Percentiles rank a stretch among this genome's conserved stretches.
phyloP scores from a whole-genome alignment of 2,888 invertebrate species.

The Barypeithes pellucidus region DNA sequence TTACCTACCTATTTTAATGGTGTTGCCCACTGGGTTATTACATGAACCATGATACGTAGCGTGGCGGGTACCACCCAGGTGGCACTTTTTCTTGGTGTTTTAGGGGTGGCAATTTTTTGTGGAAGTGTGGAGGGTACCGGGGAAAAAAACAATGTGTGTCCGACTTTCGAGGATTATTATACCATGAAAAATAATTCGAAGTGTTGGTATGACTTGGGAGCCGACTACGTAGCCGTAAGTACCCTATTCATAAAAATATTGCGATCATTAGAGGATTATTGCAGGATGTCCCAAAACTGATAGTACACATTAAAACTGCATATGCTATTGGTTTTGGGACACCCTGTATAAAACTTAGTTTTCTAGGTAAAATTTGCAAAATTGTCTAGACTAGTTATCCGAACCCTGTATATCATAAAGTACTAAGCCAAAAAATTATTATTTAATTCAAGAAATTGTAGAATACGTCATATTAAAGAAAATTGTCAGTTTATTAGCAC shows the following conservation, averaged over 20 bases:
- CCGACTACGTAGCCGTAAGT: slow-evolving; percentile 65
- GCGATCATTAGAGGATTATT: too few species aligned
- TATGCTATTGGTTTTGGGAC: too few species aligned
- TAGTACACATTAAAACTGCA: too few species aligned
- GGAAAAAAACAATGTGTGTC: slow-evolving; percentile 66
- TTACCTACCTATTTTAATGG: slow-evolving; percentile 49
- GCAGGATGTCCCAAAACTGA: too few species aligned
- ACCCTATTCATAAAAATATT: slow-evolving; percentile 14
- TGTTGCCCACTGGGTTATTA: slow-evolving; percentile 29
- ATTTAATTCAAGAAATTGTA: too few species aligned
- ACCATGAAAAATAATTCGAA: slow-evolving; percentile 65
- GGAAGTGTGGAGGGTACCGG: slow-evolving; percentile 25
- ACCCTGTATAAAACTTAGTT: too few species aligned
- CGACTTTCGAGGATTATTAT: slow-evolving; percentile 66
- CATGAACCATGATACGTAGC: slow-evolving; percentile 43
- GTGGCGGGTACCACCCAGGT: slow-evolving; percentile 26
- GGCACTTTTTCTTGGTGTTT: slow-evolving; percentile 10
- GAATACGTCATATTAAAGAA: too few species aligned
- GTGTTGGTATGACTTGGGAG: slow-evolving; percentile 67
- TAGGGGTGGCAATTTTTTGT: not conserved
- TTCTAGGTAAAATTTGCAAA: too few species aligned
- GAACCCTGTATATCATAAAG: too few species aligned
- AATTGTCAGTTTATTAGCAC: too few species aligned
- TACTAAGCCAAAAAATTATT: too few species aligned
- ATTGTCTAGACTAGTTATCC: too few species aligned